Evolutionary conservation across 2,888 invertebrate species (phyloP).

Genomic region (Apamea crenata): DNA sequence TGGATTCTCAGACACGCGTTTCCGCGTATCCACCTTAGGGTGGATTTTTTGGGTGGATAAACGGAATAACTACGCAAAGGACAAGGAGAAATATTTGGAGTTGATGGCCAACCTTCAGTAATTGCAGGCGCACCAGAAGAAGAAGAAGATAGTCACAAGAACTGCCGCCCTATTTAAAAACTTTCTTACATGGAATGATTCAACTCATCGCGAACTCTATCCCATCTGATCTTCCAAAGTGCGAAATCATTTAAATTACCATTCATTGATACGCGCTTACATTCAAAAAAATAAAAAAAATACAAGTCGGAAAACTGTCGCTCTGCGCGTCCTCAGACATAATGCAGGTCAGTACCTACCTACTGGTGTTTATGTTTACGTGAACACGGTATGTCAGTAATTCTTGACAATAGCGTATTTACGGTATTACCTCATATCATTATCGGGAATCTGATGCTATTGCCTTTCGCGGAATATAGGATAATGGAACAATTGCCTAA

Average conservation of each 20-base stretch:
- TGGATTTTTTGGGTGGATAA: neutral
- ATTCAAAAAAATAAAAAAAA: conserved; percentile 27
- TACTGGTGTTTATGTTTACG: conserved; percentile 67
- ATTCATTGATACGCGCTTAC: conserved; percentile 62
- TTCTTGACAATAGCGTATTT: conserved; percentile 69
- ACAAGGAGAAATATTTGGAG: neutral
- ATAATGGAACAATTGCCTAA: conserved; percentile 58
- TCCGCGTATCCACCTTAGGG: neutral
- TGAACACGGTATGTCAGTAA: conserved; percentile 64
- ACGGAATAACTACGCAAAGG: neutral
- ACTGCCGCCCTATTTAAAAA: neutral
- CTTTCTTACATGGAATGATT: conserved; percentile 76
- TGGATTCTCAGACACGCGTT: neutral
- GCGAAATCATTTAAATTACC: conserved; percentile 77
- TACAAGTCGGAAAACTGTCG: conserved; percentile 27
- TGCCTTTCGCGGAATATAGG: conserved; percentile 62
- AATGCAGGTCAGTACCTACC: conserved; percentile 27
- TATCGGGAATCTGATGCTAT: conserved; percentile 66
- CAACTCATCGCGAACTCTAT: conserved; percentile 81
- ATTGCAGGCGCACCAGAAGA: neutral
- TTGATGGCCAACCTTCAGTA: neutral
- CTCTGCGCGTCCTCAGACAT: conserved; percentile 30
- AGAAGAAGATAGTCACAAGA: neutral
- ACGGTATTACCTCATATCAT: conserved; percentile 80
- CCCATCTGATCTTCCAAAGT: conserved; percentile 83